These are phyloP conservation scores for Myanophis thanlyinensis DNA, from an alignment of 2,113 vertebrate genomes.

Conservation along the genomic window DNA sequence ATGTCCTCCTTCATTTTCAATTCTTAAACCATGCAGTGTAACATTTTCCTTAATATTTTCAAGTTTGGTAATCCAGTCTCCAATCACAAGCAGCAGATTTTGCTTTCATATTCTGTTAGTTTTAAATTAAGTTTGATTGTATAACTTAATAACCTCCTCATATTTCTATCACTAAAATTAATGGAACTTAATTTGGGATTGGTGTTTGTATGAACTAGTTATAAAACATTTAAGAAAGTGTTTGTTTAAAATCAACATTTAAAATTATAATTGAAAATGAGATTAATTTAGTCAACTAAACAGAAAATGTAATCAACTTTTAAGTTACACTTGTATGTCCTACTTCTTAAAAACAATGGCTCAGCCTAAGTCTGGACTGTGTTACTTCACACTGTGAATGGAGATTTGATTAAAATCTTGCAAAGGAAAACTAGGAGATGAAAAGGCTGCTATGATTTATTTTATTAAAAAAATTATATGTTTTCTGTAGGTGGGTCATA, in stretches of 20 bases:
- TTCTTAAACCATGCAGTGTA: not conserved
- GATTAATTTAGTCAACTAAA: not conserved
- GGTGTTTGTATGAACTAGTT: fast-evolving
- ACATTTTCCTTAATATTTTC: not conserved
- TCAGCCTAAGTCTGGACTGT: not conserved
- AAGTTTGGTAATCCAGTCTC: not conserved
- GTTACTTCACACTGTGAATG: not conserved
- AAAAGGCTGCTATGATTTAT: not conserved
- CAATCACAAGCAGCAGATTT: not conserved
- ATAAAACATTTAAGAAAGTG: not conserved
- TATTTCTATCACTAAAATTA: not conserved
- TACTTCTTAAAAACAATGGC: not conserved
- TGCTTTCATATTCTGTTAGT: not conserved
- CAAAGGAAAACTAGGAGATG: not conserved
- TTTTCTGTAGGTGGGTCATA: not conserved
- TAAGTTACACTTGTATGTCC: not conserved
- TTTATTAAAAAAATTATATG: not conserved
- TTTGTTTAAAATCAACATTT: not conserved
- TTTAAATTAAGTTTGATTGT: not conserved
- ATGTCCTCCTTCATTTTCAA: not conserved
- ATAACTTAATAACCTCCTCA: not conserved
- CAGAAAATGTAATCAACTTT: not conserved
- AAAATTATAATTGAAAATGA: not conserved
- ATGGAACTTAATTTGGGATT: not conserved
- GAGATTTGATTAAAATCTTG: not conserved